phyloP scores from a whole-genome alignment of 2,113 vertebrate species.

The Lophius piscatorius region DNA sequence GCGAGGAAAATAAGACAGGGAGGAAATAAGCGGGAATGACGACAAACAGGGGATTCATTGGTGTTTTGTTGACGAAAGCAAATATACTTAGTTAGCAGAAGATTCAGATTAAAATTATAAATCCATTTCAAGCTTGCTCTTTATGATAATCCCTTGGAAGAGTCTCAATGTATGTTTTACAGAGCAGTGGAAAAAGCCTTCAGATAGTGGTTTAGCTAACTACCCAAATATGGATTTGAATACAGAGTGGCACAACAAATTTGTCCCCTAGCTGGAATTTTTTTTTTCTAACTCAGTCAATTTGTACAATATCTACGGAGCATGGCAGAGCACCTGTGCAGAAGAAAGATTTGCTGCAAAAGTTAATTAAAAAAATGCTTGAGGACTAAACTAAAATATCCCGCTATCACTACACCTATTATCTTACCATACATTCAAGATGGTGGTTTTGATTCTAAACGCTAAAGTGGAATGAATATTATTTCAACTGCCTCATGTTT shows the following conservation, averaged over 20 bases:
- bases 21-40: not conserved
- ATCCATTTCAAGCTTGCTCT: not conserved
- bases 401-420: not conserved
- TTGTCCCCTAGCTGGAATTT: not conserved
- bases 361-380: too few relatives aligned
- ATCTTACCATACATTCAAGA: not conserved
- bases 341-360: too few relatives aligned
- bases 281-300: too few relatives aligned
- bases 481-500: conserved; percentile 28
- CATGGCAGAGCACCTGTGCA: too few relatives aligned
- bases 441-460: not conserved
- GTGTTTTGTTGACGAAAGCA: not conserved
- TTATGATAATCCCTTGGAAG: not conserved
- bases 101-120: not conserved
- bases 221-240: not conserved
- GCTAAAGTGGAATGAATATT: conserved; percentile 12
- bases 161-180: not conserved
- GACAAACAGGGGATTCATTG: conserved; percentile 14
- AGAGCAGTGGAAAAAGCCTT: not conserved
- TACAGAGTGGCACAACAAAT: not conserved
- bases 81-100: not conserved
- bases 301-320: not conserved
- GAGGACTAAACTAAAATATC: too few relatives aligned
- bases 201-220: not conserved
- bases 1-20: conserved; percentile 18